Conservation (phyloP, 2,888 invertebrate species). For the Heliconius ismenius region DNA sequence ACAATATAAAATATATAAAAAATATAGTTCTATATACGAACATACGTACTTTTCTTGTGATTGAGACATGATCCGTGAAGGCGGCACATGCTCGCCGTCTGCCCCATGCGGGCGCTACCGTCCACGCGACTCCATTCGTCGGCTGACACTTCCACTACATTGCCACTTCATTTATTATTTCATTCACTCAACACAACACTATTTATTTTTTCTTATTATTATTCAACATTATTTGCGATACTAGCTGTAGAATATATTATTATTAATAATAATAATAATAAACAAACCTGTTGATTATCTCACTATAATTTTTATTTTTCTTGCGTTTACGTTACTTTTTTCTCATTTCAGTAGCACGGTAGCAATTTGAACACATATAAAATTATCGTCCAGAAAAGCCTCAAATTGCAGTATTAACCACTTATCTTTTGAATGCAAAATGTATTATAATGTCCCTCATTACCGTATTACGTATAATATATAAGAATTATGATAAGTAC, state of each 20-base stretch:
- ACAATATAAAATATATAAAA: not conserved
- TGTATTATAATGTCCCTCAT: not conserved
- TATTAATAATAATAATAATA: not conserved
- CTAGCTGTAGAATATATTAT: conserved; percentile 47
- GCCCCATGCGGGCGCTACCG: conserved; percentile 87
- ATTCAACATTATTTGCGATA: conserved; percentile 56
- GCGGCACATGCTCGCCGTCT: conserved; percentile 91
- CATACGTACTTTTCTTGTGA: conserved; percentile 88
- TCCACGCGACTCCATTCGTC: conserved; percentile 68
- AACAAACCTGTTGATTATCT: conserved; percentile 45
- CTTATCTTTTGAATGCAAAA: not conserved
- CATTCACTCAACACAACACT: conserved; percentile 62
- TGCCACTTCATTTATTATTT: conserved; percentile 51
- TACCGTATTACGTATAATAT: not conserved
- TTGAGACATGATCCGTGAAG: conserved; percentile 88
- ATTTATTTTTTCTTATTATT: conserved; percentile 38
- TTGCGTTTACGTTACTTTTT: no score
- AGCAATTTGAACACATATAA: no score
- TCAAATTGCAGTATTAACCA: not conserved
- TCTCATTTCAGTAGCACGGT: no score
- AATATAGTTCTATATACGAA: not conserved
- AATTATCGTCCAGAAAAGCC: no score
- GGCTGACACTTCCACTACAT: conserved; percentile 60
- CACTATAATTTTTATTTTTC: no score
- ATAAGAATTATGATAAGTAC: not conserved